Base-by-base conservation (phyloP, 1,140 invertebrate species). In the Bombus polaris region DNA sequence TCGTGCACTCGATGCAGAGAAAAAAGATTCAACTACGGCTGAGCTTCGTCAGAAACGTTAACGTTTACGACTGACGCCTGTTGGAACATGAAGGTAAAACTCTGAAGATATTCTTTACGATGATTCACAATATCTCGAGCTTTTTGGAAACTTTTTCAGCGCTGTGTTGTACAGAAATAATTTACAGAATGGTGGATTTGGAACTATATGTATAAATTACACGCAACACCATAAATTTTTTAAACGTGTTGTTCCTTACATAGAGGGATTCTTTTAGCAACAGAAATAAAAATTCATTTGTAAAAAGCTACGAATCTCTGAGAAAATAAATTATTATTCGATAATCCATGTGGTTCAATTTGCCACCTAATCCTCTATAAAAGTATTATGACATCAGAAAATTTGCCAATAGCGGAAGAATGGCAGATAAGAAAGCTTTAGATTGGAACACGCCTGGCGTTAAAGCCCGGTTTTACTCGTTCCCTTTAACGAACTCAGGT, bases 401-500 rank as follows among this genome's bases (percentile, higher is more conserved):
- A 62, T 44, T 39, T 8, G 28, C 28, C 13, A n/a, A n/a, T 13
- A 42, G 70, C 13, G 39, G n/a, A n/a, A 42, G 12, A 72, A 39
- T n/a, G 12, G 1, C 0, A 35, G 3, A 12, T 68, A 68, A 35
- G 37, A 47, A 80, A 62, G 37, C 6, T 35, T 47, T 39, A 39
- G 22, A 39, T 28, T 37, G n/a, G 77, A 47, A 35, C 39, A 15
- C 32, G 15, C 8, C 44, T 70, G 5, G 9, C 25, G 42, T 80
- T 70, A 37, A 53, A 70, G 13, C 78, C 15, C 32, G 5, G 5
- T 25, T 68, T 68, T 25, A 68, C 35, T 25, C 25, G 15, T 53
- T 53, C 78, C 22, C n/a, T 39, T 28, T 80, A 80, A 80, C 78
- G 65, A 80, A 53, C 78, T 35, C 42, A 8, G 42, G 35, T 47